Evolutionary conservation across 2,888 invertebrate species (phyloP), one percentile per base, ranked within the genome.

Genomic region (Himalopsyche anomala): DNA sequence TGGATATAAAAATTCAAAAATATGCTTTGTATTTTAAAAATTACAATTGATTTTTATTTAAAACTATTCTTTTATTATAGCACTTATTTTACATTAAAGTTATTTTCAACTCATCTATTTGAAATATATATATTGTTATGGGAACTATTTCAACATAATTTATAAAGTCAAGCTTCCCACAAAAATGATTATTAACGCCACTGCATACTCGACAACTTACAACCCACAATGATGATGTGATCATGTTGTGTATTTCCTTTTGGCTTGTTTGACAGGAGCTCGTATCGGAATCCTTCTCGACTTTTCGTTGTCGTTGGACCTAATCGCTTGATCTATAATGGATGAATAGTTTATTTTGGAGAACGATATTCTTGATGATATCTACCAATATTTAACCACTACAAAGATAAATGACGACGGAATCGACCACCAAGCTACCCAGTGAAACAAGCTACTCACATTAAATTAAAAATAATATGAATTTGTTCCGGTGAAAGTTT

Each of bases 241-340:
- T 38, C 74, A 15, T 38, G 74, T 36, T 12, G 69, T 36, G 6
- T 17, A 69, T 69, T 69, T 74, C 36, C 74, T 74, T 74, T 11
- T 4, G 15, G 74, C 74, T 36, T 74, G 74, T 74, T 74, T 74
- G 74, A 74, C 74, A 74, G 74, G 28, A 74, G 74, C 36, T 36
- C 36, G 38, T 74, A 38, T 74, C 74, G 36, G 36, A 36, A 36
- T 74, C 74, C 74, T 19, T 36, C 74, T 74, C 15, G 74, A 36
- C 74, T 74, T 74, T 15, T 12, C 12, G 74, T 74, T 74, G 74
- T 74, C 74, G 12, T 15, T 36, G 74, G 74, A 4, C 38, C 38
- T 74, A 38, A 74, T 74, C 74, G 74, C 36, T 74, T 74, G 28
- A 74, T 74, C 74, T 74, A 36, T 74, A 74, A 74, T 74, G 74